Percentiles rank a stretch among this genome's conserved stretches.
phyloP scores from a whole-genome alignment of 2,797 vertebrate genomes.

The Chaunax sp. region DNA sequence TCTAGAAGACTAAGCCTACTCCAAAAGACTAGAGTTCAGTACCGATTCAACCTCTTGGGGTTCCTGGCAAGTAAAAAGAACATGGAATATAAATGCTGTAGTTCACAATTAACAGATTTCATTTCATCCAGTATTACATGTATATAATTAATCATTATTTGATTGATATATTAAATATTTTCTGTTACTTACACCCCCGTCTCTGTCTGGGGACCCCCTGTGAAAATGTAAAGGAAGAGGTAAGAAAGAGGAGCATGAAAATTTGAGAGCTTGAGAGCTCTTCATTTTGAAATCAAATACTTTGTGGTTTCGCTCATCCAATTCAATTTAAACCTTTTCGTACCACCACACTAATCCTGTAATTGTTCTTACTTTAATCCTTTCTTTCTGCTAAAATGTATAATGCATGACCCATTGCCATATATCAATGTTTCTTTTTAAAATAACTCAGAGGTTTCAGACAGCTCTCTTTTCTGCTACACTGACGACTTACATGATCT shows the following conservation, averaged over 20 bases:
- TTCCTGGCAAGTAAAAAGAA: slow-evolving; percentile 75
- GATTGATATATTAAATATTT: slow-evolving; percentile 14
- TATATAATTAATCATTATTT: background rate
- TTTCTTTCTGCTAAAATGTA: background rate
- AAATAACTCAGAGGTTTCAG: slow-evolving; percentile 17
- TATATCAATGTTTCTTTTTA: background rate
- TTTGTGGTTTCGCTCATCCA: slow-evolving; percentile 21
- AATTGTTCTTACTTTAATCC: slow-evolving; percentile 25
- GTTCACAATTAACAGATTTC: slow-evolving; percentile 7
- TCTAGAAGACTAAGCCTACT: slow-evolving; percentile 42
- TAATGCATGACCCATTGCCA: background rate
- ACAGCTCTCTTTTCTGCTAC: background rate
- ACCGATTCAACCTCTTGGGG: slow-evolving; percentile 81
- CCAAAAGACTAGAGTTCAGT: slow-evolving; percentile 58
- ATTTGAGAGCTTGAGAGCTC: slow-evolving; percentile 11
- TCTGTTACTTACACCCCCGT: slow-evolving; percentile 92
- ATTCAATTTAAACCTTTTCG: slow-evolving; percentile 33
- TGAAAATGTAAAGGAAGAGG: slow-evolving; percentile 44
- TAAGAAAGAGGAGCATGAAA: slow-evolving; percentile 45
- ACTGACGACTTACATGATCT: background rate
- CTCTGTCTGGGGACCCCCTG: slow-evolving; percentile 96
- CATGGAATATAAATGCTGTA: slow-evolving; percentile 53
- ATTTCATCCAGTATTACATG: slow-evolving; percentile 1
- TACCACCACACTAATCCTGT: background rate
- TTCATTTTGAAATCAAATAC: slow-evolving; percentile 48